These are phyloP conservation scores for Mimumesa dahlbomi DNA, from an alignment of 2,888 invertebrate genomes.

Conservation along the genomic window DNA sequence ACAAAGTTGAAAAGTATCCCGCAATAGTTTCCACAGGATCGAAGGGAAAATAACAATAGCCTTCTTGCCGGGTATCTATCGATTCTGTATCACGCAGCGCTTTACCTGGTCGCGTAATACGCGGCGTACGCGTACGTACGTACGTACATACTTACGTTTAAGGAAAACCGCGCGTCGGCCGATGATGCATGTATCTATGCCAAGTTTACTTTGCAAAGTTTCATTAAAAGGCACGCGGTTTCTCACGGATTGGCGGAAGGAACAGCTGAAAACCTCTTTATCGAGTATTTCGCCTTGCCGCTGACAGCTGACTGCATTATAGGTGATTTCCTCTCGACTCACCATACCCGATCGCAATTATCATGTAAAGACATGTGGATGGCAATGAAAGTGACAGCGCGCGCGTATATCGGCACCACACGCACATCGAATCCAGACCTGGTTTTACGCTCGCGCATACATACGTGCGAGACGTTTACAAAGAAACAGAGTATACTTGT, in stretches of 20 bases:
- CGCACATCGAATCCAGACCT: no score
- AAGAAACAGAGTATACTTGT: no score
- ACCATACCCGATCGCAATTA: slow-evolving; percentile 54
- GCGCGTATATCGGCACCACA: slow-evolving; percentile 7
- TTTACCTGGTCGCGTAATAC: no score
- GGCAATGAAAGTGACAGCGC: slow-evolving; percentile 67
- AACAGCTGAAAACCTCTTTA: slow-evolving; percentile 7
- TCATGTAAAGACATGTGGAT: slow-evolving; percentile 63
- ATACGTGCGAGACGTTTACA: neutral
- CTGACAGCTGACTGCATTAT: slow-evolving; percentile 26
- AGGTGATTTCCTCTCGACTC: slow-evolving; percentile 44
- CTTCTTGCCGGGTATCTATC: no score
- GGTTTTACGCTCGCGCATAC: neutral
- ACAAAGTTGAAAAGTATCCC: no score
- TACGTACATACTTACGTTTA: no score
- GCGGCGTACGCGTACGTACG: neutral
- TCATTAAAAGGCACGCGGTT: slow-evolving; percentile 4
- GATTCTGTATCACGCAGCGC: no score
- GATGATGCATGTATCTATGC: slow-evolving; percentile 17
- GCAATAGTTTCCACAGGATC: no score
- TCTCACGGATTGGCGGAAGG: slow-evolving; percentile 28
- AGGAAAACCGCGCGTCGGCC: slow-evolving; percentile 1
- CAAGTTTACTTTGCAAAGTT: slow-evolving; percentile 26
- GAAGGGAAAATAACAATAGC: no score
- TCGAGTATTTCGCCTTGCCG: slow-evolving; percentile 8